Evolutionary conservation across 2,113 vertebrate species (phyloP).

Genomic region (Plecotus auritus): DNA sequence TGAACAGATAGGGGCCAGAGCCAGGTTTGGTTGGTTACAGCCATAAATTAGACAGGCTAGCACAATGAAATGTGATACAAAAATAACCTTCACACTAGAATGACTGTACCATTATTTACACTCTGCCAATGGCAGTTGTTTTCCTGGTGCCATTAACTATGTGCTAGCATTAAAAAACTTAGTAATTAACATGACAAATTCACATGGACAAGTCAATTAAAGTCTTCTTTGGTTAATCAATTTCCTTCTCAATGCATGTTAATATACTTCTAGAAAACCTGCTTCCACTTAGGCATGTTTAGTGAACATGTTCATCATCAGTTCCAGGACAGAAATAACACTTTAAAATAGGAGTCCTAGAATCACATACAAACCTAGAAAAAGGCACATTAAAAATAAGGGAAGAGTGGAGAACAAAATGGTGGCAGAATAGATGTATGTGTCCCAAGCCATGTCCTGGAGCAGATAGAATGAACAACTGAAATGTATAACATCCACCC

Average conservation of each 20-base stretch:
- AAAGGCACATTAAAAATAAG: conserved; percentile 5
- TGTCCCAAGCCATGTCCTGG: too few species aligned
- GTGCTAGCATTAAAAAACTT: conserved; percentile 47
- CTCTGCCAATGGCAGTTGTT: conserved; percentile 53
- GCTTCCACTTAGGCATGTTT: neutral
- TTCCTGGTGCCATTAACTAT: conserved; percentile 49
- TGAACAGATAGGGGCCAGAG: conserved; percentile 40
- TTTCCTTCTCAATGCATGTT: conserved; percentile 42
- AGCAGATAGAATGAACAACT: too few species aligned
- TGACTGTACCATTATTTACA: conserved; percentile 47
- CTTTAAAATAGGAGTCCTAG: neutral
- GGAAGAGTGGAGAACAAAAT: too few species aligned
- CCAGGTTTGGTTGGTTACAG: conserved; percentile 14
- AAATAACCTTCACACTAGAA: conserved; percentile 66
- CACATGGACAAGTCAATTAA: conserved; percentile 58
- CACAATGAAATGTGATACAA: conserved; percentile 53
- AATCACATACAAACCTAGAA: neutral
- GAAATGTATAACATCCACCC: too few species aligned
- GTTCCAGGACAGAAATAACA: neutral
- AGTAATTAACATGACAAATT: conserved; percentile 70
- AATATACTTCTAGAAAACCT: conserved; percentile 9
- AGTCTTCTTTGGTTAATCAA: conserved; percentile 66
- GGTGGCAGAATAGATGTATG: too few species aligned
- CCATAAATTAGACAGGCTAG: conserved; percentile 57
- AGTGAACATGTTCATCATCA: neutral